Conservation (phyloP, 2,797 vertebrate species). For the Microctenopoma stevenorrisi region DNA sequence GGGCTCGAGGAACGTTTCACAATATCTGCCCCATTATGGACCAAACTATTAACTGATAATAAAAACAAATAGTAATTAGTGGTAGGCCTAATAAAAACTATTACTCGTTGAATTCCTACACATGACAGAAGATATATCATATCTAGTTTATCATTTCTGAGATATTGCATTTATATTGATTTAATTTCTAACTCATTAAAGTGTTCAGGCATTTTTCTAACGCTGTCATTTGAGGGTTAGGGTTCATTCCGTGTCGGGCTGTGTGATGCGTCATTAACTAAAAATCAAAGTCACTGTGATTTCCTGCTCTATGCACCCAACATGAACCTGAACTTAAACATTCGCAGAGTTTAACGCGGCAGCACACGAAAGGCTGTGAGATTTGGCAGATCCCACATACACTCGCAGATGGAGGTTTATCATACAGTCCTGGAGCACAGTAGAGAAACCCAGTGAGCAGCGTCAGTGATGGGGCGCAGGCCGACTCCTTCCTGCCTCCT, state of each 20-base stretch:
- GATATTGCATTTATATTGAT: no score
- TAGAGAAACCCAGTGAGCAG: not conserved
- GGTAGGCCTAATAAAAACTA: no score
- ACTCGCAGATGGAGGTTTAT: not conserved
- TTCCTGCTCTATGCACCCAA: not conserved
- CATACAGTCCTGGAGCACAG: not conserved
- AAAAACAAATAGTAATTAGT: no score
- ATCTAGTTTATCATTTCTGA: no score
- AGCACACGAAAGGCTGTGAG: not conserved
- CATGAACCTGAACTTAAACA: not conserved
- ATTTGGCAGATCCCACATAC: not conserved
- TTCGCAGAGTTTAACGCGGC: not conserved
- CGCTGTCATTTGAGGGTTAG: no score
- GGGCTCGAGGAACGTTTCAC: no score
- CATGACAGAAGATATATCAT: no score
- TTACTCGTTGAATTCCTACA: no score
- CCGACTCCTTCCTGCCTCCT: slow-evolving; percentile 39
- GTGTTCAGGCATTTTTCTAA: no score
- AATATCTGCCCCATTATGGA: no score
- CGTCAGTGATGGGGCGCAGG: slow-evolving; percentile 28
- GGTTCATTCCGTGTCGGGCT: not conserved
- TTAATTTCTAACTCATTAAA: no score
- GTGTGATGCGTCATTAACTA: slow-evolving; percentile 4
- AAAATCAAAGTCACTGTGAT: not conserved
- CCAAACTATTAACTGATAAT: no score